A percentile compares a stretch with the other conserved stretches of the same genome.
These are phyloP conservation scores for Phrynosoma platyrhinos DNA, from an alignment of 2,113 vertebrate species.

Conservation along the genomic window DNA sequence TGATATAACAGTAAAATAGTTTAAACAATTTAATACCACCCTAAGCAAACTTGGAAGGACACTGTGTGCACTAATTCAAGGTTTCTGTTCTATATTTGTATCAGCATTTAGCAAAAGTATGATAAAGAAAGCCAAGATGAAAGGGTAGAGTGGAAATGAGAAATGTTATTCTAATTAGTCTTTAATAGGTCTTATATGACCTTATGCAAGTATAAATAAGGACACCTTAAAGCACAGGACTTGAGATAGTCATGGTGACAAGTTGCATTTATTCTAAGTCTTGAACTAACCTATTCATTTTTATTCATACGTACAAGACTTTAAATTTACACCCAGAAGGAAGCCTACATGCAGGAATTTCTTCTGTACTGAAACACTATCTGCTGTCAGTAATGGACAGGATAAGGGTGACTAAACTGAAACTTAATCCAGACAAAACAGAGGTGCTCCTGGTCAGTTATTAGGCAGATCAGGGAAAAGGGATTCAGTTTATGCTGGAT, in stretches of 20 bases:
- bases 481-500: too few species aligned
- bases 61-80: slow-evolving; percentile 7
- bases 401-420: too few species aligned
- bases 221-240: background rate
- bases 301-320: too few species aligned
- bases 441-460: too few species aligned
- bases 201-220: background rate
- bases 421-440: too few species aligned
- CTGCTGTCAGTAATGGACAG: too few species aligned
- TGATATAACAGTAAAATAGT: slow-evolving; percentile 23
- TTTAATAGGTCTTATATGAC: background rate
- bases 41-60: slow-evolving; percentile 13
- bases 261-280: too few species aligned
- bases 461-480: too few species aligned
- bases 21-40: slow-evolving; percentile 16
- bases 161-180: background rate
- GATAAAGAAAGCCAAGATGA: background rate
- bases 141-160: background rate
- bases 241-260: background rate
- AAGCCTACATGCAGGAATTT: too few species aligned
- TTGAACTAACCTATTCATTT: too few species aligned
- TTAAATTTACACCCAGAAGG: too few species aligned
- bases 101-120: slow-evolving; percentile 18
- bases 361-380: too few species aligned
- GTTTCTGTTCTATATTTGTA: background rate